Evolutionary conservation across 2,797 vertebrate genomes (phyloP).

Genomic region (Xyrichtys novacula): DNA sequence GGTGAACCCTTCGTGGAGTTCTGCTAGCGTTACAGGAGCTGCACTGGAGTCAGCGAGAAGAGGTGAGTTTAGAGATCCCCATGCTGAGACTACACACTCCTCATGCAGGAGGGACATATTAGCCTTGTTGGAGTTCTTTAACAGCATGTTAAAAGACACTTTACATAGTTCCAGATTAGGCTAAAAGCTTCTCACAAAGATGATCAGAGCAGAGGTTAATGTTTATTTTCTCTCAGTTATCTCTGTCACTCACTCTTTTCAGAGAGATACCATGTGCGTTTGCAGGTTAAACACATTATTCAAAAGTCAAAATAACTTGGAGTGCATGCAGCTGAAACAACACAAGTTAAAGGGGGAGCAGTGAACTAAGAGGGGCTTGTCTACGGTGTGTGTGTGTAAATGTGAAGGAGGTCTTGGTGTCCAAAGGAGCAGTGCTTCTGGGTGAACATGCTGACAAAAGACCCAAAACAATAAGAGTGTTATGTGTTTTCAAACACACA

Average conservation of each 20-base stretch:
- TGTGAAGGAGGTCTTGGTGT: slow-evolving; percentile 43
- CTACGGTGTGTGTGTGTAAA: slow-evolving; percentile 28
- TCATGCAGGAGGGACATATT: slow-evolving; percentile 55
- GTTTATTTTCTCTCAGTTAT: slow-evolving; percentile 11
- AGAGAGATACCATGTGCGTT: slow-evolving; percentile 45
- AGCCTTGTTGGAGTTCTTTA: slow-evolving; percentile 16
- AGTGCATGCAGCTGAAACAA: slow-evolving; percentile 70
- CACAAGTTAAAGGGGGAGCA: slow-evolving; percentile 41
- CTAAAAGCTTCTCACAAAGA: neutral
- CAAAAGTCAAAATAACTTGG: slow-evolving; percentile 59
- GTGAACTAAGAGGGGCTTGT: slow-evolving; percentile 36
- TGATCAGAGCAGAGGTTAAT: slow-evolving; percentile 32
- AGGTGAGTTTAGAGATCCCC: slow-evolving; percentile 34
- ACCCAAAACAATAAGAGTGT: slow-evolving; percentile 17
- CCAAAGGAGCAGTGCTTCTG: slow-evolving; percentile 45
- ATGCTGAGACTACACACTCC: slow-evolving; percentile 40
- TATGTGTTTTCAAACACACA: slow-evolving; percentile 38
- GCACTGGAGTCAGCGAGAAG: slow-evolving; percentile 47
- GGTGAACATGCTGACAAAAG: slow-evolving; percentile 74
- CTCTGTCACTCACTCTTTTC: slow-evolving; percentile 45
- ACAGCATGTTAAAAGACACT: slow-evolving; percentile 40
- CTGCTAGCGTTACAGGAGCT: slow-evolving; percentile 36
- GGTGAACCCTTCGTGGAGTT: slow-evolving; percentile 22
- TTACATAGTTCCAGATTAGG: neutral
- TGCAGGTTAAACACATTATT: slow-evolving; percentile 14